Conservation (phyloP, 2,888 invertebrate genomes). For the Athalia rosae region DNA sequence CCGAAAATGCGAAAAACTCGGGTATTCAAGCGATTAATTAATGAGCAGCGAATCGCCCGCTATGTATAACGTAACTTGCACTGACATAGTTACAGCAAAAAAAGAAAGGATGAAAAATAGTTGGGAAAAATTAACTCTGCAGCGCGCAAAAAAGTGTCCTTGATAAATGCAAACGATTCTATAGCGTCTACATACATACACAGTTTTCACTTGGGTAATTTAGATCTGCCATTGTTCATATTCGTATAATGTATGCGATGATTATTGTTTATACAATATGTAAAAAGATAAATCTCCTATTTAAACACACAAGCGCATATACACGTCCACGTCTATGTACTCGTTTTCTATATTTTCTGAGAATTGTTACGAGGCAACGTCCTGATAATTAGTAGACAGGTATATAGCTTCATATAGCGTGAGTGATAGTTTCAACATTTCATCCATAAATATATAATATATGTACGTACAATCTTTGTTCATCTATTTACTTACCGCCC, state of each 20-base stretch:
- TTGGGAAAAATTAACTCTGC: no score
- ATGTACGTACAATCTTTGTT: slow-evolving; percentile 22
- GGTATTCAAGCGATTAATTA: slow-evolving; percentile 28
- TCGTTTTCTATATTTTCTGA: slow-evolving; percentile 19
- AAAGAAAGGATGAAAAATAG: no score
- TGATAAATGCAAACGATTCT: slow-evolving; percentile 27
- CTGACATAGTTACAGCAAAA: no score
- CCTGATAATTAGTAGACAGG: background rate
- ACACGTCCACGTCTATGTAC: background rate
- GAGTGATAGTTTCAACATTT: no score
- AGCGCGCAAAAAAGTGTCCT: slow-evolving; percentile 25
- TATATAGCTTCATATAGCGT: background rate
- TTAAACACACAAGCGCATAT: background rate
- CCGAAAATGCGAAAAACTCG: background rate
- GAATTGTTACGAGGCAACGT: slow-evolving; percentile 39
- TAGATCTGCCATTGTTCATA: slow-evolving; percentile 45
- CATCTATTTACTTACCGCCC: background rate
- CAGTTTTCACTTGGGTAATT: slow-evolving; percentile 36
- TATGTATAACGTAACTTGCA: background rate
- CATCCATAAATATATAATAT: no score
- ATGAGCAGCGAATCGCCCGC: background rate
- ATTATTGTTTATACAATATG: background rate
- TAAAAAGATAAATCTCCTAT: background rate
- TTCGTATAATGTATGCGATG: background rate
- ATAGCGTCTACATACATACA: background rate